Evolutionary conservation across 1,140 invertebrate genomes (phyloP).

Genomic region (Heliconius himera): DNA sequence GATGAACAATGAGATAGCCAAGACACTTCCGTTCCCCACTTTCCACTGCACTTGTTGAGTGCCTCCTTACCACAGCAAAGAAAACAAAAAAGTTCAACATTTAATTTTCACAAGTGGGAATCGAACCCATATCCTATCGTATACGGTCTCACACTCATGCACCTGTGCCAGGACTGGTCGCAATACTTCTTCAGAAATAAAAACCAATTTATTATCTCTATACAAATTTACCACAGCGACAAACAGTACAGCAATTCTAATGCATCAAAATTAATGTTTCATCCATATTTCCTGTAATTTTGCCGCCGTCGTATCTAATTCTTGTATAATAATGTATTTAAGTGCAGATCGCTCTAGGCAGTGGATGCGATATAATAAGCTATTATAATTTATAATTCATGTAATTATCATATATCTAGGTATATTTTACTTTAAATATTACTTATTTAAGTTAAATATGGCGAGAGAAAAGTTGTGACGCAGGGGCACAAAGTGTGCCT

Average conservation of each 20-base stretch:
- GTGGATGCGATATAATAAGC: not conserved
- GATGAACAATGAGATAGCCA: not conserved
- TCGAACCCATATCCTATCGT: too few relatives aligned
- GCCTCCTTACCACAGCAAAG: too few relatives aligned
- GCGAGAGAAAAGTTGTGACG: too few relatives aligned
- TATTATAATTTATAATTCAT: constrained; percentile 1
- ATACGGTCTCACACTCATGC: too few relatives aligned
- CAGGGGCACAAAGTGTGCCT: too few relatives aligned
- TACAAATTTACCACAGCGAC: not conserved
- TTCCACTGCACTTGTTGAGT: too few relatives aligned
- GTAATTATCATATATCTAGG: not conserved
- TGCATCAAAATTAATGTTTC: not conserved
- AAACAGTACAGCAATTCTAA: not conserved
- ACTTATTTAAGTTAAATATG: not conserved
- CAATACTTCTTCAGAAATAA: not conserved
- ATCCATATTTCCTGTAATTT: constrained; percentile 13
- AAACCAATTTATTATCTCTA: not conserved
- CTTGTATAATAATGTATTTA: constrained; percentile 13
- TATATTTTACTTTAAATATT: not conserved
- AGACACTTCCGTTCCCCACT: too few relatives aligned
- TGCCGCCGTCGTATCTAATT: constrained; percentile 1
- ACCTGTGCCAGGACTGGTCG: too few relatives aligned
- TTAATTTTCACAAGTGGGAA: too few relatives aligned
- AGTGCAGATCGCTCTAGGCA: not conserved
- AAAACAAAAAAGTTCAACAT: too few relatives aligned